Conservation (phyloP, 2,113 vertebrate species). For the Calypte anna region DNA sequence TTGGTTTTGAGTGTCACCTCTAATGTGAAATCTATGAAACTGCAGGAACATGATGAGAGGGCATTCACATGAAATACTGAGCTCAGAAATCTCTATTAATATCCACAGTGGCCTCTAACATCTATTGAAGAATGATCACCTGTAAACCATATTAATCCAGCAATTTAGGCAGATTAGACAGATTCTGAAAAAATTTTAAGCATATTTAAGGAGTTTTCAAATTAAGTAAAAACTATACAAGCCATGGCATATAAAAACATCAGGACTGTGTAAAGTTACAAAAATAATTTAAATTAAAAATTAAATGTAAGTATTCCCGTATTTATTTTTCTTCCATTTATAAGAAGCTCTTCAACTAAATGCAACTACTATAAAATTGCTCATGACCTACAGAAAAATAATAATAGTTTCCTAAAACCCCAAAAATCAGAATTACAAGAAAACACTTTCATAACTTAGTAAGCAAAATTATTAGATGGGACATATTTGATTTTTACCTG, state of each 20-base stretch:
- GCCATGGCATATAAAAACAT: neutral
- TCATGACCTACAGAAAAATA: neutral
- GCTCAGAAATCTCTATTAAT: neutral
- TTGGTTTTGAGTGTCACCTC: neutral
- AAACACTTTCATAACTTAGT: neutral
- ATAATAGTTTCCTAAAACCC: neutral
- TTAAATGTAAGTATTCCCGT: neutral
- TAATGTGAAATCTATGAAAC: neutral
- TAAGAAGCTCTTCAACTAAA: neutral
- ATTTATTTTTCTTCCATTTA: neutral
- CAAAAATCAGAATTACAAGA: neutral
- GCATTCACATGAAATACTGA: neutral
- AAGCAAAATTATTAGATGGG: neutral
- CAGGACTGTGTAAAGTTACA: neutral
- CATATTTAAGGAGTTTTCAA: neutral
- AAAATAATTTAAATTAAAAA: neutral
- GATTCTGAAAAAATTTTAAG: neutral
- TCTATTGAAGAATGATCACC: neutral
- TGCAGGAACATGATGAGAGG: neutral
- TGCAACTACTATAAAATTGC: neutral
- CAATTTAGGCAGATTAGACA: neutral
- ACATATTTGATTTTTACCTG: neutral
- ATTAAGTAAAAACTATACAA: neutral
- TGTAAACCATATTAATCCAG: neutral
- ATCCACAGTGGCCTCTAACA: neutral